phyloP scores from a whole-genome alignment of 2,113 vertebrate species.

The Pluvianellus socialis region DNA sequence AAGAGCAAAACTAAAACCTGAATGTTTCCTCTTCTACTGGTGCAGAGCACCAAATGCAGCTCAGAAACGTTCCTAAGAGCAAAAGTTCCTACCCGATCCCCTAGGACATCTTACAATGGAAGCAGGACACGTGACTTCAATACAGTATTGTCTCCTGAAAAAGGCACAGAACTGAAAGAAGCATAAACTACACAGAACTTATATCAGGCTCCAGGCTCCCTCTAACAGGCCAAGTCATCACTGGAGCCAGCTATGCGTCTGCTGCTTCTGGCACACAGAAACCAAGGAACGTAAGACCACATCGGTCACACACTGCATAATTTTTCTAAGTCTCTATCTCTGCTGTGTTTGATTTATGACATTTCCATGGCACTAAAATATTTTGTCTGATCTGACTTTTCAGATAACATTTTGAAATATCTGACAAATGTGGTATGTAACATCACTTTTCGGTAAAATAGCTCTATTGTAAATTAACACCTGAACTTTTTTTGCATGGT shows the following conservation, averaged over 20 bases:
- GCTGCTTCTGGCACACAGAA: background rate
- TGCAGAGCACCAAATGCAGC: background rate
- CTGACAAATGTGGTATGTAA: background rate
- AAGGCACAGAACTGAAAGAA: background rate
- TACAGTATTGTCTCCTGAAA: background rate
- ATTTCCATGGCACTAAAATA: background rate
- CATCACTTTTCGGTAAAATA: background rate
- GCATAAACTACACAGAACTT: background rate
- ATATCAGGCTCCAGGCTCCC: background rate
- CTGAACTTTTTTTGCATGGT: background rate
- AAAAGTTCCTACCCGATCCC: background rate
- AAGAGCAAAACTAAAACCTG: background rate
- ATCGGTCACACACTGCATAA: background rate
- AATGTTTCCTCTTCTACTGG: background rate
- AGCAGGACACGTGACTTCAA: background rate
- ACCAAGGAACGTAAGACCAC: background rate
- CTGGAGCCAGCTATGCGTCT: background rate
- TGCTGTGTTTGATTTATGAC: background rate
- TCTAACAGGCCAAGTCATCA: background rate
- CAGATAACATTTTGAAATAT: background rate
- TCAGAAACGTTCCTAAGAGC: background rate
- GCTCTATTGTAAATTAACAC: background rate
- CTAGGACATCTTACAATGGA: background rate
- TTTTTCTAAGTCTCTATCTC: background rate
- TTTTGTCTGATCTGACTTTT: background rate